Conservation (phyloP, 2,797 vertebrate species). For the Hirundo rustica region DNA sequence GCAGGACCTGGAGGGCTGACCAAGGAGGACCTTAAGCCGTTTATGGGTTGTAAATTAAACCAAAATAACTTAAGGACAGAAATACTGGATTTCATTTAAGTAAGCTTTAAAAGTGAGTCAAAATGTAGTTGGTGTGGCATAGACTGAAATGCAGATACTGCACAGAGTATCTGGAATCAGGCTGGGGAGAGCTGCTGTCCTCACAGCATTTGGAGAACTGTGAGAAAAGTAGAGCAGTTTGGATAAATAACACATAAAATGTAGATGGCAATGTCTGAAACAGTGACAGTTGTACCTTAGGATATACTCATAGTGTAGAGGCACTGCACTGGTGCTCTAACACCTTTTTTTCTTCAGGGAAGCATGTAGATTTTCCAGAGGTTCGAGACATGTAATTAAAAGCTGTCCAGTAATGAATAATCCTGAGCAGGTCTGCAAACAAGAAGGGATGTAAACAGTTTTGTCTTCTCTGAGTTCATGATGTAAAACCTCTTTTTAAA, state of each 20-base stretch:
- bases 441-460: not conserved
- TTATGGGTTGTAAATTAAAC: not conserved
- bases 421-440: not conserved
- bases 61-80: not conserved
- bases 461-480: not conserved
- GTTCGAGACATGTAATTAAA: not conserved
- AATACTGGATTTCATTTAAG: not conserved
- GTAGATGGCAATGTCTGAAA: not conserved
- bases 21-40: not conserved
- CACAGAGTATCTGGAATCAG: not conserved
- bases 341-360: not conserved
- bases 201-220: not conserved
- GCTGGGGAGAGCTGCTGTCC: not conserved
- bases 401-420: not conserved
- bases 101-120: not conserved
- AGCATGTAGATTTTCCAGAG: not conserved
- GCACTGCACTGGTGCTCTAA: not conserved
- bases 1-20: not conserved
- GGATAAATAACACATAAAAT: not conserved
- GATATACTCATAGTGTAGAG: not conserved
- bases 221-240: not conserved
- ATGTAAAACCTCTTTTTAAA: not conserved
- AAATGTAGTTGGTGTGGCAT: not conserved
- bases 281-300: not conserved
- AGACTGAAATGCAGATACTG: not conserved